phyloP scores from a whole-genome alignment of 1,140 invertebrate genomes.

The Eueides isabella region DNA sequence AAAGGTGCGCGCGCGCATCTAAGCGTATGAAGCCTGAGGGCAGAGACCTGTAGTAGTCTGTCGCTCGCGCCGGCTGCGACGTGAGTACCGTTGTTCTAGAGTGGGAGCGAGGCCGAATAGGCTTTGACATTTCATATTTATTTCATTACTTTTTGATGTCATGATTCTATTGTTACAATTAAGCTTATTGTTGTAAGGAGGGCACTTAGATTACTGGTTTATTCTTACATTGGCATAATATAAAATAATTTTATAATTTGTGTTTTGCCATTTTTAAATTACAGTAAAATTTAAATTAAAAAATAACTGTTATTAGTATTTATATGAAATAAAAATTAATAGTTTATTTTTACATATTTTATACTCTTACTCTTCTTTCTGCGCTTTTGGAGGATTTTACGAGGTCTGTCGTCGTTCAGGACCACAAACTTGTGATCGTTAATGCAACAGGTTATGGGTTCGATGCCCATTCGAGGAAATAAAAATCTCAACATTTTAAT shows the following conservation, averaged over 20 bases:
- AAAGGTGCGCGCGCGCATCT: constrained; percentile 50
- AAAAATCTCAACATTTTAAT: too few species aligned
- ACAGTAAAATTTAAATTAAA: neutral
- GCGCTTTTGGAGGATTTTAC: too few species aligned
- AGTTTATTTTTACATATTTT: too few species aligned
- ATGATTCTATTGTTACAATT: constrained; percentile 56
- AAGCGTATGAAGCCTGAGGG: constrained; percentile 55
- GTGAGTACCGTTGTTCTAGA: constrained; percentile 73
- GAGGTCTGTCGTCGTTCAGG: too few species aligned
- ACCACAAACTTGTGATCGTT: too few species aligned
- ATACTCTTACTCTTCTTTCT: too few species aligned
- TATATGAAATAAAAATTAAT: too few species aligned
- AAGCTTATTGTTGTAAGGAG: neutral
- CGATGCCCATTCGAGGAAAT: too few species aligned
- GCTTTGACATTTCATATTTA: constrained; percentile 71
- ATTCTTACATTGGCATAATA: neutral
- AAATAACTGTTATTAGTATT: neutral
- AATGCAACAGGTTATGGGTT: too few species aligned
- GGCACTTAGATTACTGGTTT: neutral
- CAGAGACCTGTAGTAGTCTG: constrained; percentile 62
- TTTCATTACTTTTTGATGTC: constrained; percentile 68
- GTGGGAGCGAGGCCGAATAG: constrained; percentile 65
- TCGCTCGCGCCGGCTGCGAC: constrained; percentile 60
- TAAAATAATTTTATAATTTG: neutral
- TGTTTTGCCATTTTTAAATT: neutral